Base-by-base conservation (phyloP, 2,113 vertebrate genomes). In the Sarotherodon lohbergeri region DNA sequence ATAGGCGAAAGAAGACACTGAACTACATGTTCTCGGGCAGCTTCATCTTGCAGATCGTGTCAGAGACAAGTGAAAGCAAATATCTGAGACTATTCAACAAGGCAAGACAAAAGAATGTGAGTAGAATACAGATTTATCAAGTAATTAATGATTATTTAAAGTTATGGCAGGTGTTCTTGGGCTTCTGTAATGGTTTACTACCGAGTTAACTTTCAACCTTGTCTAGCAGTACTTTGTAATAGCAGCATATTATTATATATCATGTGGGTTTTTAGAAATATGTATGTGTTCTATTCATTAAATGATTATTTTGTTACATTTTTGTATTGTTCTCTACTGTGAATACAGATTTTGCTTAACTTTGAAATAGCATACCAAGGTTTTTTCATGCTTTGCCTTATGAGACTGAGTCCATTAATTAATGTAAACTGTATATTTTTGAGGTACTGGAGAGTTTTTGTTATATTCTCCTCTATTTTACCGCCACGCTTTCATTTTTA, bases 1-100 rank as follows among this genome's bases (percentile, higher is more conserved):
- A 94, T 41, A 90, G 89, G 50, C 50, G 86, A 93, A 86, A 94
- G 46, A 92, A 90, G 91, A 92, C 90, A 91, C 93, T 94, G 66
- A 63, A 90, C 92, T 86, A 54, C 80, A 81, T 52, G 59, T 92
- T 71, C 82, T 63, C 27, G 7, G 4, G 41, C 48, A 82, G 94
- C 82, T 84, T 94, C 89, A 54, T 10, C 54, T 94, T 87, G 90
- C 94, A 87, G 63, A 82, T 81, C 55, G 84, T 76, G 61, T 24
- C 63, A 24, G 29, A 84, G 68, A 81, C 66, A 50, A 73, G 80
- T 55, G 56, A 83, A 78, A 76, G 9, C 41, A 76, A 80, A 83
- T 79, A 83, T 81, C 82, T 46, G 63, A 82, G 29, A 83, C 55
- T 24, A 12, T 88, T 82, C 19, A 79, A 19, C 63, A 22, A 81